These are phyloP conservation scores for Drosophila mercatorum DNA, from an alignment of 2,888 invertebrate species.

Conservation along the genomic window DNA sequence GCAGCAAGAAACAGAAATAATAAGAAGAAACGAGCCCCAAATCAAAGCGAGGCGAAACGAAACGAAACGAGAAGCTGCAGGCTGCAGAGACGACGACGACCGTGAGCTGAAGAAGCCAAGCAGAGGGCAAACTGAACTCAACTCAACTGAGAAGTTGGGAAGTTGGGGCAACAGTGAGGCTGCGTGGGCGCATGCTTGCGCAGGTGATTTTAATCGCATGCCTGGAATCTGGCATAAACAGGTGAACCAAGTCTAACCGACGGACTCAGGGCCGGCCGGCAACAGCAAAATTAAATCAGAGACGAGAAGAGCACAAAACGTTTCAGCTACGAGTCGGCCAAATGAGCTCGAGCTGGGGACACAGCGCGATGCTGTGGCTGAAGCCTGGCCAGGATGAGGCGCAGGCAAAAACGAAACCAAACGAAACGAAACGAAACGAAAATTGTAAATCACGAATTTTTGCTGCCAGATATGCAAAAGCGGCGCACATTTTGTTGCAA, in stretches of 20 bases:
- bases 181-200: slow-evolving; percentile 81
- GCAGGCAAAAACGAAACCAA: slow-evolving; percentile 34
- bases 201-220: slow-evolving; percentile 84
- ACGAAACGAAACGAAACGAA: slow-evolving; percentile 62
- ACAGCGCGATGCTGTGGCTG: slow-evolving; percentile 17
- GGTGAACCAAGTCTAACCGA: slow-evolving; percentile 72
- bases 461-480: slow-evolving; percentile 79
- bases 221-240: slow-evolving; percentile 83
- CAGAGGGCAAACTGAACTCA: slow-evolving; percentile 16
- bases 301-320: slow-evolving; percentile 42
- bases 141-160: slow-evolving; percentile 11
- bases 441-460: slow-evolving; percentile 81
- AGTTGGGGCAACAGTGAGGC: slow-evolving; percentile 28
- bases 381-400: slow-evolving; percentile 54
- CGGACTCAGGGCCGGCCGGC: slow-evolving; percentile 25
- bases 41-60: slow-evolving; percentile 56
- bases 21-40: slow-evolving; percentile 57
- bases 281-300: slow-evolving; percentile 68
- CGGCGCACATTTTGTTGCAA: slow-evolving; percentile 80
- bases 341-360: slow-evolving; percentile 39
- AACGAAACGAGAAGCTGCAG: slow-evolving; percentile 37
- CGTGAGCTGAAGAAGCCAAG: slow-evolving; percentile 36
- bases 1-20: slow-evolving; percentile 34
- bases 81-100: slow-evolving; percentile 41
- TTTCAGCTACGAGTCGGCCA: slow-evolving; percentile 40